These are phyloP conservation scores for Drosophila kikkawai DNA, from an alignment of 1,140 invertebrate genomes.

Conservation along the genomic window DNA sequence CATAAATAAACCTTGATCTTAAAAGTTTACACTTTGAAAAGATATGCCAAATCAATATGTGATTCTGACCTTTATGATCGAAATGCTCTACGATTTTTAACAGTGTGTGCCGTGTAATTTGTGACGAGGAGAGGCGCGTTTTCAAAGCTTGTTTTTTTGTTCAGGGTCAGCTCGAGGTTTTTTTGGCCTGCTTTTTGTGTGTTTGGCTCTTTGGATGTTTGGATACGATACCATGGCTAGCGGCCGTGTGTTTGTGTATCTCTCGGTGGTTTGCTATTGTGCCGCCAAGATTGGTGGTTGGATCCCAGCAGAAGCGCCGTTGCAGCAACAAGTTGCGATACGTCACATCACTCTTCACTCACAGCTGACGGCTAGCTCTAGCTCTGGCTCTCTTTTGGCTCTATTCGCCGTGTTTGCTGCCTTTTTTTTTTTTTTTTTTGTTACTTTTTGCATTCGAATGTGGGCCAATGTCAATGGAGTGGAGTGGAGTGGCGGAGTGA, in stretches of 20 bases:
- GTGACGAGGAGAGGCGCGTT: conserved; percentile 47
- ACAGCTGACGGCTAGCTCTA: conserved; percentile 37
- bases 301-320: conserved; percentile 44
- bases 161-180: conserved; percentile 50
- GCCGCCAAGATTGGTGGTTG: conserved; percentile 16
- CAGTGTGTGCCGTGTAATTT: conserved; percentile 32
- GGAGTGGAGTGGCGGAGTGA: conserved; percentile 63
- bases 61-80: conserved; percentile 15
- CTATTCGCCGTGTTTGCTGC: conserved; percentile 28
- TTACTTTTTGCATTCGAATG: conserved; percentile 76
- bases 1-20: conserved; percentile 6
- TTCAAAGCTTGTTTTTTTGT: conserved; percentile 48
- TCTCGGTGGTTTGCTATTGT: conserved; percentile 24
- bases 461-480: conserved; percentile 81
- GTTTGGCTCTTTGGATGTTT: conserved; percentile 44
- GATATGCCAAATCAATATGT: not conserved
- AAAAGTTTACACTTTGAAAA: not conserved
- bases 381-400: conserved; percentile 20
- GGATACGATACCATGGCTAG: conserved; percentile 27
- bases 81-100: conserved; percentile 5
- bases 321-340: conserved; percentile 62
- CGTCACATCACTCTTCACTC: conserved; percentile 38
- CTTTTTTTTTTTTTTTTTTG: conserved; percentile 25
- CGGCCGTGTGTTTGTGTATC: conserved; percentile 30
- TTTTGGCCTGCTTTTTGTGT: conserved; percentile 41